phyloP scores from a whole-genome alignment of 2,797 vertebrate species.

The Enteromius treurensis region DNA sequence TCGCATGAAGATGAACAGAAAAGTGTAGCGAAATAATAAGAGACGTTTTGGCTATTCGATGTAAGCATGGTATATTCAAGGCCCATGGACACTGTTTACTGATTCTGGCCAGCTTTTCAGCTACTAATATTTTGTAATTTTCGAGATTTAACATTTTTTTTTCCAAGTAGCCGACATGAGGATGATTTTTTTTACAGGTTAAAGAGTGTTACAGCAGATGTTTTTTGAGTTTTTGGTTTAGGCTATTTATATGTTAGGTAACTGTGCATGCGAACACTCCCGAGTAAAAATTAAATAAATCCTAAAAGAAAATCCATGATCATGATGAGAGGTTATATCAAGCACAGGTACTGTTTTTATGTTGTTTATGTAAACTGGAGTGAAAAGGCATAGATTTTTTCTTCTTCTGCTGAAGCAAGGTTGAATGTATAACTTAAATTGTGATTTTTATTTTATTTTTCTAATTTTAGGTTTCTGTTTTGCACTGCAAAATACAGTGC shows the following conservation, averaged over 20 bases:
- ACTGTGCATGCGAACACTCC: background rate
- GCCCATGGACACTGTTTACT: background rate
- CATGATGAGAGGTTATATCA: background rate
- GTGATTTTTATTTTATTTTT: background rate
- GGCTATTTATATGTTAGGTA: background rate
- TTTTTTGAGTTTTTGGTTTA: no score
- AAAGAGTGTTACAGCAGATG: background rate
- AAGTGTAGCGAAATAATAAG: background rate
- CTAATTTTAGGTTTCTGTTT: background rate
- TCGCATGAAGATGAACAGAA: slow-evolving; percentile 18
- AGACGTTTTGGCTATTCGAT: background rate
- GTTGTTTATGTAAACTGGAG: background rate
- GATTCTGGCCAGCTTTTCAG: background rate
- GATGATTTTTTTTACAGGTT: slow-evolving; percentile 43
- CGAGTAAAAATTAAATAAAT: background rate
- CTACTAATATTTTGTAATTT: slow-evolving; percentile 13
- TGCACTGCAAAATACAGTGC: background rate
- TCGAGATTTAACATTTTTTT: slow-evolving; percentile 22
- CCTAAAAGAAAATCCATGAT: background rate
- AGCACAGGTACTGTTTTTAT: slow-evolving; percentile 6
- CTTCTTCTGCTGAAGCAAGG: slow-evolving; percentile 38
- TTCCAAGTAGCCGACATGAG: background rate
- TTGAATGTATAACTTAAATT: slow-evolving; percentile 27
- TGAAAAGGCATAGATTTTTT: slow-evolving; percentile 15
- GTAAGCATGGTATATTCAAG: background rate